Percentiles rank a stretch among this genome's conserved stretches.
phyloP scores from a whole-genome alignment of 2,113 vertebrate genomes.

The Saguinus midas region DNA sequence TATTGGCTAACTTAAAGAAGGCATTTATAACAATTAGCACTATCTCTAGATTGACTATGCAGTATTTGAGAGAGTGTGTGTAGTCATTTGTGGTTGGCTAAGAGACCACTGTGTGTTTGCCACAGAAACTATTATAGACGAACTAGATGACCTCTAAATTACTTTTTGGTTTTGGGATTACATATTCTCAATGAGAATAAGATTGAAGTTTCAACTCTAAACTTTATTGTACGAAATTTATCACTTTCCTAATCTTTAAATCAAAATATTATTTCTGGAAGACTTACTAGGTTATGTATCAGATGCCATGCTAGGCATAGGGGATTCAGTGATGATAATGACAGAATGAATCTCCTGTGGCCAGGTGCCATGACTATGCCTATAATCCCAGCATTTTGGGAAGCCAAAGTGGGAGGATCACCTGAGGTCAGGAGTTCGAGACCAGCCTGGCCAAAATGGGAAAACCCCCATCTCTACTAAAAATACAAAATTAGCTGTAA shows the following conservation, averaged over 20 bases:
- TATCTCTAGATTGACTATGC: not conserved
- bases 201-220: not conserved
- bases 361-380: too few species aligned
- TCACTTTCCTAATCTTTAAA: not conserved
- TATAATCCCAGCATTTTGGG: too few species aligned
- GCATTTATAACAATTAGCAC: not conserved
- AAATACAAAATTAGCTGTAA: too few species aligned
- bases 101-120: not conserved
- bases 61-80: not conserved
- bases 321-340: not conserved
- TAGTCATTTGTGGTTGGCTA: too few species aligned
- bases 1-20: not conserved
- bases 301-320: not conserved
- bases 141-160: not conserved
- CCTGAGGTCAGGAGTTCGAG: too few species aligned
- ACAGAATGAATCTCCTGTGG: not conserved
- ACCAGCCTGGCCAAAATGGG: too few species aligned
- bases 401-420: too few species aligned
- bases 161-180: not conserved
- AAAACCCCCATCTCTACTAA: too few species aligned
- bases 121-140: not conserved
- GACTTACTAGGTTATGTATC: not conserved
- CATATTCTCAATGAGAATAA: not conserved
- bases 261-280: slow-evolving; percentile 9
- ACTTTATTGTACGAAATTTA: not conserved